phyloP scores from a whole-genome alignment of 1,140 invertebrate species.

The Rhynchophorus ferrugineus region DNA sequence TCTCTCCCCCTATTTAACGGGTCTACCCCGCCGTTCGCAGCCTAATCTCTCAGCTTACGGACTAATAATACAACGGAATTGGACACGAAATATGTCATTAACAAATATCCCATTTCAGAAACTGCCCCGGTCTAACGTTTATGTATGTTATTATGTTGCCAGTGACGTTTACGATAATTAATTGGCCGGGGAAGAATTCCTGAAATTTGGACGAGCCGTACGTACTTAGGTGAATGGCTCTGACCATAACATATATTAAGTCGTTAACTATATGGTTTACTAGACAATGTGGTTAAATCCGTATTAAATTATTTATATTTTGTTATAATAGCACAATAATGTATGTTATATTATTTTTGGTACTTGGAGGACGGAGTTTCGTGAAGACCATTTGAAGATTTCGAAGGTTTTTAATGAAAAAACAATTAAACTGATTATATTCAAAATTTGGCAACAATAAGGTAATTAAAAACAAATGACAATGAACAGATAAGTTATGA shows the following conservation, averaged over 20 bases:
- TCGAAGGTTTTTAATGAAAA: no score
- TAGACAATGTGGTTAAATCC: no score
- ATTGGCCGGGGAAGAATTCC: constrained; percentile 13
- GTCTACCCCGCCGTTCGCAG: constrained; percentile 28
- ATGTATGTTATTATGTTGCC: constrained; percentile 22
- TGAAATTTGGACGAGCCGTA: not conserved
- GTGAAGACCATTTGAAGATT: no score
- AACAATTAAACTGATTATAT: no score
- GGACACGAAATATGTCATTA: constrained; percentile 31
- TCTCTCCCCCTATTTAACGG: constrained; percentile 25
- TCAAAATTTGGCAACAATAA: no score
- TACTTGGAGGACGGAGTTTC: no score
- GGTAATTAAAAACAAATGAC: no score
- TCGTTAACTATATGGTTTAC: not conserved
- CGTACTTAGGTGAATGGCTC: not conserved
- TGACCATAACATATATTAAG: not conserved
- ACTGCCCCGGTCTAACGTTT: constrained; percentile 11
- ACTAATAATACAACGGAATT: constrained; percentile 31
- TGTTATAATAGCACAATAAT: no score
- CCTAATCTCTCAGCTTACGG: constrained; percentile 33
- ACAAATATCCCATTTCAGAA: constrained; percentile 28
- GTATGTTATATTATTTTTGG: no score
- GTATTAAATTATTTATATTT: no score
- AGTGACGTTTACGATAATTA: constrained; percentile 28
- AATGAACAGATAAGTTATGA: no score